These are phyloP conservation scores for Salmo trutta DNA, from an alignment of 2,797 vertebrate genomes.

Conservation along the genomic window DNA sequence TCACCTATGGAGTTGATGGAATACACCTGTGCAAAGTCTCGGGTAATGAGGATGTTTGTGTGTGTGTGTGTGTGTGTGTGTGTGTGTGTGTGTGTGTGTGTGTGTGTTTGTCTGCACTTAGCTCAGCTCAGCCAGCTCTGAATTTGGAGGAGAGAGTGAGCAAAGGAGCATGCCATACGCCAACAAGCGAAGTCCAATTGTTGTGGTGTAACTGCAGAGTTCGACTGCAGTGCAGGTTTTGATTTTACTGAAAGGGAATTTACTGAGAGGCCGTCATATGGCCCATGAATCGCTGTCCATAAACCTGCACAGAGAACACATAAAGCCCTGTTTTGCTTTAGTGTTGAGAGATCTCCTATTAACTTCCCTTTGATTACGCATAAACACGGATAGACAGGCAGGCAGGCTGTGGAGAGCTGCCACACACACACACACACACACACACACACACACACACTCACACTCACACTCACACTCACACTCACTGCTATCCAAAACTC, in stretches of 20 bases:
- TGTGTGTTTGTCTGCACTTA: too few species aligned
- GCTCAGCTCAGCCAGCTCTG: not conserved
- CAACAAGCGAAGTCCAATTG: not conserved
- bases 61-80: not conserved
- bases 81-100: too few species aligned
- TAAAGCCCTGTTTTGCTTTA: slow-evolving; percentile 57
- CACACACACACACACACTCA: not conserved
- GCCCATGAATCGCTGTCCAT: slow-evolving; percentile 45
- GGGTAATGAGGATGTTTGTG: not conserved
- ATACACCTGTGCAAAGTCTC: not conserved
- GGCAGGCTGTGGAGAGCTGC: slow-evolving; percentile 50
- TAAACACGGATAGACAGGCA: slow-evolving; percentile 60
- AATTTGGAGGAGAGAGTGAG: not conserved
- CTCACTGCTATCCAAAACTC: slow-evolving; percentile 54
- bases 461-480: not conserved
- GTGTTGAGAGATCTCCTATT: slow-evolving; percentile 64
- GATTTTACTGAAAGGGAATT: slow-evolving; percentile 35
- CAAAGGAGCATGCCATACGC: not conserved
- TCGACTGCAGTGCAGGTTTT: not conserved
- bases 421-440: not conserved
- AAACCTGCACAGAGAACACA: slow-evolving; percentile 56
- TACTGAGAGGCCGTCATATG: slow-evolving; percentile 57
- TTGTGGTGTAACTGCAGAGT: not conserved
- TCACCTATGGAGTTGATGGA: not conserved
- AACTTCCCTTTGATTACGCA: slow-evolving; percentile 69